phyloP scores from a whole-genome alignment of 1,140 invertebrate species.

The Schlechtendalia chinensis region DNA sequence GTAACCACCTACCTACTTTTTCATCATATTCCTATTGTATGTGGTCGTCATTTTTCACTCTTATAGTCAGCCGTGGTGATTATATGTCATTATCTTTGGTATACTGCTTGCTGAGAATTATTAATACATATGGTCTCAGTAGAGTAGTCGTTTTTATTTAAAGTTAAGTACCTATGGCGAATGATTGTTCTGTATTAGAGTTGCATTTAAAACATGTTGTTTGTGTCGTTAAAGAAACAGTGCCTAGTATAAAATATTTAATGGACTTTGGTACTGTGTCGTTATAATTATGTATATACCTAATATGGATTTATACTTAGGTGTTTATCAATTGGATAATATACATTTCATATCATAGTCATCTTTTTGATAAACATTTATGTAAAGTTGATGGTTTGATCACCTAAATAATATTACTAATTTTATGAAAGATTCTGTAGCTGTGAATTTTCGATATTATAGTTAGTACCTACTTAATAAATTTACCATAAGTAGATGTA shows the following conservation, averaged over 20 bases:
- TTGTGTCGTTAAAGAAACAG: constrained; percentile 34
- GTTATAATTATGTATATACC: neutral
- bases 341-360: constrained; percentile 16
- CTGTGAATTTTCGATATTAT: constrained; percentile 23
- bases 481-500: constrained; percentile 15
- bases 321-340: constrained; percentile 27
- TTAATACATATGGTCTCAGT: constrained; percentile 39
- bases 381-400: neutral
- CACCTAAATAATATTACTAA: neutral
- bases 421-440: constrained; percentile 26
- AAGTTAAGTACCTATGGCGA: neutral
- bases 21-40: no score
- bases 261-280: constrained; percentile 40
- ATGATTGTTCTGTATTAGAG: neutral
- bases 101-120: constrained; percentile 36
- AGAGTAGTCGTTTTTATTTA: constrained; percentile 6
- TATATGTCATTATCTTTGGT: constrained; percentile 3
- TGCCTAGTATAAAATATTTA: constrained; percentile 41
- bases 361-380: constrained; percentile 38
- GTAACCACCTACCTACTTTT: neutral
- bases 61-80: neutral
- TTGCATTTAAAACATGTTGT: neutral
- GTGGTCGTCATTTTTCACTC: neutral
- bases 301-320: constrained; percentile 9
- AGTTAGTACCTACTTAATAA: constrained; percentile 1